phyloP scores from a whole-genome alignment of 2,888 invertebrate genomes.

The Eurytoma adleriae region DNA sequence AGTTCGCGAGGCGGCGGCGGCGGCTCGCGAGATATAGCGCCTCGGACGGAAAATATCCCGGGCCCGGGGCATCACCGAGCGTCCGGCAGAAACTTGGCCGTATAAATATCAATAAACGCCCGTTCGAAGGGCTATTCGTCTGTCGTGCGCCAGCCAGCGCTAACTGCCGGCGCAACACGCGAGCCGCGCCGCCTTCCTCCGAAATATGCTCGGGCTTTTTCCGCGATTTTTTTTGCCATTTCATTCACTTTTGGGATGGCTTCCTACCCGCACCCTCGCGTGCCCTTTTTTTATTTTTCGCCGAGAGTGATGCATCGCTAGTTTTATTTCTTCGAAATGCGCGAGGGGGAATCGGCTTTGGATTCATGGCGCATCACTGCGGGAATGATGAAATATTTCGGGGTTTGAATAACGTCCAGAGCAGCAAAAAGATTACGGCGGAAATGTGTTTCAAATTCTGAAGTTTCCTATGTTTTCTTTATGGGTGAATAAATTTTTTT shows the following conservation, averaged over 20 bases:
- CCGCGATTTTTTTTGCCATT: not conserved
- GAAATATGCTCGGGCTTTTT: constrained; percentile 11
- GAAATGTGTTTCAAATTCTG: too few species aligned
- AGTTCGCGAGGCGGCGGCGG: constrained; percentile 15
- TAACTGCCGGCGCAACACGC: constrained; percentile 4
- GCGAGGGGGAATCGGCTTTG: not conserved
- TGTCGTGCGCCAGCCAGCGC: constrained; percentile 5
- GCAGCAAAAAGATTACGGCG: not conserved
- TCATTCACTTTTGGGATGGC: not conserved
- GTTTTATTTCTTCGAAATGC: constrained; percentile 10
- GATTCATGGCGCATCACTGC: not conserved
- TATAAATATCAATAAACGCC: constrained; percentile 62
- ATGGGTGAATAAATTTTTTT: too few species aligned
- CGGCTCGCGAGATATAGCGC: constrained; percentile 10
- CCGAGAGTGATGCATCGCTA: not conserved
- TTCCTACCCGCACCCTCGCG: not conserved
- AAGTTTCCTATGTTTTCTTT: too few species aligned
- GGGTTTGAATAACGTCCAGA: not conserved
- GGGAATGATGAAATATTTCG: not conserved
- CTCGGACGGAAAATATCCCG: constrained; percentile 45
- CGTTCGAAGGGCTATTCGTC: constrained; percentile 42
- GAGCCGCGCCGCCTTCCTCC: not conserved
- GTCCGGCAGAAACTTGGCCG: constrained; percentile 52
- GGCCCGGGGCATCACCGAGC: constrained; percentile 17
- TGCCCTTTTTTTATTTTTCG: not conserved